phyloP scores from a whole-genome alignment of 2,797 vertebrate genomes.

The Apodemus agrarius region DNA sequence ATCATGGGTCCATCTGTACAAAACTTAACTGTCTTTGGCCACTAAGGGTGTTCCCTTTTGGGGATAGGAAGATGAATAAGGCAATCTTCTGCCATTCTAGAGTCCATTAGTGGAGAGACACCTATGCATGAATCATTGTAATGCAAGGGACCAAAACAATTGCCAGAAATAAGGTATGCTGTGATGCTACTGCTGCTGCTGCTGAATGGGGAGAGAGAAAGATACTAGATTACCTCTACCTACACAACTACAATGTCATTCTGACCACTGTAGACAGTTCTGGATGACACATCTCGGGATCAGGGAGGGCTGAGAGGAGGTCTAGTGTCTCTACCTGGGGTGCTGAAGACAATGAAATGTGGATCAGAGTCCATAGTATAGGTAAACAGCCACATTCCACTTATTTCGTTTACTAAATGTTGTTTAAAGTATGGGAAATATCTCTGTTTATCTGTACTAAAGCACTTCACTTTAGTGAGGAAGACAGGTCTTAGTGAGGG shows the following conservation, averaged over 20 bases:
- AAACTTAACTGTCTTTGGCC: constrained; percentile 37
- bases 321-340: background rate
- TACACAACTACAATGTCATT: background rate
- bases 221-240: background rate
- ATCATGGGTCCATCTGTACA: background rate
- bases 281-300: background rate
- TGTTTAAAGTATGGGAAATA: background rate
- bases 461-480: background rate
- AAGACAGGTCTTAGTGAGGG: background rate
- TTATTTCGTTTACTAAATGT: constrained; percentile 5
- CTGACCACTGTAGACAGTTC: background rate
- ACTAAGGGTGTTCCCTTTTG: background rate
- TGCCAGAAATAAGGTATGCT: background rate
- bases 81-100: constrained; percentile 36
- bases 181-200: background rate
- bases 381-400: background rate
- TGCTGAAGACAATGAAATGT: background rate
- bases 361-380: background rate
- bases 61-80: constrained; percentile 64
- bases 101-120: constrained; percentile 46
- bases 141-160: background rate
- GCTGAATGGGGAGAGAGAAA: background rate
- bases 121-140: constrained; percentile 51
- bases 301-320: constrained; percentile 16
- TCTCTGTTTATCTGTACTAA: background rate